phyloP scores from a whole-genome alignment of 2,113 vertebrate species.

The Apodemus speciosus region DNA sequence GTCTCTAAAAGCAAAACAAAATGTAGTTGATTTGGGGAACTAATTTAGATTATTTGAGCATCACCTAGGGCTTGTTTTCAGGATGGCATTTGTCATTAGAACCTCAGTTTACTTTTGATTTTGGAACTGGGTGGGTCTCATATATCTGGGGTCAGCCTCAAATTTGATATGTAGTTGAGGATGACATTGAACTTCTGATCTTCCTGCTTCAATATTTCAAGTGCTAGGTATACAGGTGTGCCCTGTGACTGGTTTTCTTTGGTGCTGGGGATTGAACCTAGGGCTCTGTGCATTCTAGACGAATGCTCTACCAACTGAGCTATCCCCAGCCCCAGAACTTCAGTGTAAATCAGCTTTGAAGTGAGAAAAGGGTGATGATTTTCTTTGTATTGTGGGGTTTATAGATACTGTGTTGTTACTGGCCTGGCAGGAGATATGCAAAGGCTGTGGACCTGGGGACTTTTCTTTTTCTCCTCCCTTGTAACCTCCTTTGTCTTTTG shows the following conservation, averaged over 20 bases:
- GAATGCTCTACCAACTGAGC: neutral
- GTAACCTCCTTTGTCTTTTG: slow-evolving; percentile 21
- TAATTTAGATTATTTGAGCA: slow-evolving; percentile 32
- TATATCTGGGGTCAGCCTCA: neutral
- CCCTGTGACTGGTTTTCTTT: neutral
- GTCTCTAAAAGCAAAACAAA: neutral
- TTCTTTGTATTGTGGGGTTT: neutral
- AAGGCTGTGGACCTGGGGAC: neutral
- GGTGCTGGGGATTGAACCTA: neutral
- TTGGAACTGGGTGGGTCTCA: neutral
- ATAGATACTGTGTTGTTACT: neutral
- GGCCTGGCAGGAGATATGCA: neutral
- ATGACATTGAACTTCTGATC: neutral
- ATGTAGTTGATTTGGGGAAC: neutral
- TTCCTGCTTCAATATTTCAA: neutral
- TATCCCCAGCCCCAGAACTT: neutral
- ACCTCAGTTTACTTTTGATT: neutral
- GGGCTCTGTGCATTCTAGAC: neutral
- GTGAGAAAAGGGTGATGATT: slow-evolving; percentile 4
- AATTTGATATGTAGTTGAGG: neutral
- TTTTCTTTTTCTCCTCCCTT: neutral
- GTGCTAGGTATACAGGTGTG: neutral
- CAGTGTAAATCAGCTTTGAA: neutral
- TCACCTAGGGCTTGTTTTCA: slow-evolving; percentile 40
- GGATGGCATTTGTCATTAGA: neutral